Conservation (phyloP, 1,140 invertebrate species). For the Kradibia gibbosae region DNA sequence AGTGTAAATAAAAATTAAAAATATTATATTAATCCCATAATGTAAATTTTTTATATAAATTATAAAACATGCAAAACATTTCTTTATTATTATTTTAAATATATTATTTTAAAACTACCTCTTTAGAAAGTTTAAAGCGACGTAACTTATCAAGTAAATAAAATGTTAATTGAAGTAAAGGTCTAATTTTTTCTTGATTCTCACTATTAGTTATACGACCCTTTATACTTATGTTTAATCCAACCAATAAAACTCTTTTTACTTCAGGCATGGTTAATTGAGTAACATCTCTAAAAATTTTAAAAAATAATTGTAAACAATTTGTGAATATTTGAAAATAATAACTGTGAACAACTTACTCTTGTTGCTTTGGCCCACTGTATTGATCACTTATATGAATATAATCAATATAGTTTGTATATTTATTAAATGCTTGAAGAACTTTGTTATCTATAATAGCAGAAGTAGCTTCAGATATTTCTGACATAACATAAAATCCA, state of each 20-base stretch:
- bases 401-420: constrained; percentile 90
- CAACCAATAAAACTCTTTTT: constrained; percentile 87
- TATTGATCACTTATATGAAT: constrained; percentile 98
- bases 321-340: constrained; percentile 25
- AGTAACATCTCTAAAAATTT: constrained; percentile 71
- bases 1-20: no score
- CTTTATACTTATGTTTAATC: constrained; percentile 85
- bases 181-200: constrained; percentile 83
- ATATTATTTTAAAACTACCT: constrained; percentile 77
- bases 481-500: constrained; percentile 88
- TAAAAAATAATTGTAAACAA: constrained; percentile 29
- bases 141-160: constrained; percentile 94
- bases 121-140: constrained; percentile 90
- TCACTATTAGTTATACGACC: constrained; percentile 73
- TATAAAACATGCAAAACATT: no score
- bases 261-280: constrained; percentile 80
- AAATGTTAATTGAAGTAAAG: constrained; percentile 90
- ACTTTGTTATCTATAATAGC: constrained; percentile 89
- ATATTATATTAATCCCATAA: no score
- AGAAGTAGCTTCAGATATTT: constrained; percentile 89
- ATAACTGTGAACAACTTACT: constrained; percentile 76
- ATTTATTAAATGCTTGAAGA: constrained; percentile 86
- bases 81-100: constrained; percentile 11
- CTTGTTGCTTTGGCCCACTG: constrained; percentile 89
- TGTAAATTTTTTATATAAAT: no score